Base-by-base conservation (phyloP, 2,888 invertebrate genomes). In the Drosophila rellima region DNA sequence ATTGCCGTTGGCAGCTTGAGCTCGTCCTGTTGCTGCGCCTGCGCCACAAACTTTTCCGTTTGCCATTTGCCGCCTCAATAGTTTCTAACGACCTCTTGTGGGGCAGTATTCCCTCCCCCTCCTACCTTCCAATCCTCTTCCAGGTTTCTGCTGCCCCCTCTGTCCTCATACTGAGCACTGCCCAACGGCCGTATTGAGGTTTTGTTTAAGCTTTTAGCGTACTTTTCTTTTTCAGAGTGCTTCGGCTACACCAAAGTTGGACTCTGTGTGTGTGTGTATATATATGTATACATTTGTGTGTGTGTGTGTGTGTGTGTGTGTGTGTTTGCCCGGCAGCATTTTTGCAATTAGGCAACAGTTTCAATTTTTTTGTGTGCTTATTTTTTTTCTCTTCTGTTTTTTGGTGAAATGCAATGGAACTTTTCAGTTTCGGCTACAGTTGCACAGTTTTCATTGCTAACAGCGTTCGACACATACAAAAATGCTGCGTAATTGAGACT, bases 281-380 rank as follows among this genome's bases (percentile, higher is more conserved):
- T 26, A 1, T 26, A 0, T 23, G 7, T 23, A 6, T 23, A 23
- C 7, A 23, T 20, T 20, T 35, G 4, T 35, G 6, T 37, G 3
- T 18, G 0, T 42, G n/a, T 7, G 11, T 54, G 23, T 39, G 18
- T 56, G 26, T 57, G 33, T 61, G 55, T 68, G 55, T 59, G 65
- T 67, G 39, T 76, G 71, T 82, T 85, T 86, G 88, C 78, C 83
- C 78, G 64, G 78, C 86, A 86, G 85, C 87, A 81, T 88, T 87
- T 88, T 87, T 74, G 85, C 85, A 85, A 85, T 85, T 85, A 85
- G 89, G 85, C 87, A 88, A 88, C 84, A 81, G 87, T 88, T 88
- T 82, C 80, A 73, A 66, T 69, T 81, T 74, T 72, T 70, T 69
- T 72, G 52, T 56, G 23, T 33, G 54, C 44, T 65, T 54, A 48